Evolutionary conservation across 2,888 invertebrate species (phyloP).

Genomic region (Clistopyga incitator): DNA sequence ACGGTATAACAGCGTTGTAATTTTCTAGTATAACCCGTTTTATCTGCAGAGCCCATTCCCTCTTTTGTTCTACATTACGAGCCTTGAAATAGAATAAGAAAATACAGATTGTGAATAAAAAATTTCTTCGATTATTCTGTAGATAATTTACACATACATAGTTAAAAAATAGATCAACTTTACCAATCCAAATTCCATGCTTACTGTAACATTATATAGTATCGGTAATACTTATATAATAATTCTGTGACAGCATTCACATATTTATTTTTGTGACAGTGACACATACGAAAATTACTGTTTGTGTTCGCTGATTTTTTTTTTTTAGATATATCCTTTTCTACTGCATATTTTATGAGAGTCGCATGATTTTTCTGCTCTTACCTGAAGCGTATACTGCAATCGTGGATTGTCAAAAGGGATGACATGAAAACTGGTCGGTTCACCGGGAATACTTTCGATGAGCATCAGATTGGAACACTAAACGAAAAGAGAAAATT

Average conservation of each 20-base stretch:
- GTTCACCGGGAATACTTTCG: conserved; percentile 97
- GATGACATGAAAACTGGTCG: conserved; percentile 97
- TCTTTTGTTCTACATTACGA: conserved; percentile 92
- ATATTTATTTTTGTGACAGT: background rate
- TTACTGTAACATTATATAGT: conserved; percentile 65
- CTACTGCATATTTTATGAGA: no score
- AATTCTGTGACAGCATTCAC: background rate
- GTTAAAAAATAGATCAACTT: conserved; percentile 7
- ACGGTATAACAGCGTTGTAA: conserved; percentile 96
- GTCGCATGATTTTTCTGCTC: conserved; percentile 4
- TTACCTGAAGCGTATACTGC: conserved; percentile 94
- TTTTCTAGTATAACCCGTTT: conserved; percentile 97
- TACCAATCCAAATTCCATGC: conserved; percentile 63
- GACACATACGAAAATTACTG: no score
- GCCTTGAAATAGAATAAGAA: conserved; percentile 85
- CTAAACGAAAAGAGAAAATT: conserved; percentile 85
- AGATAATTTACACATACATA: background rate
- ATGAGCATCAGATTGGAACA: conserved; percentile 99
- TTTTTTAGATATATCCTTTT: no score
- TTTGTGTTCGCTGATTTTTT: no score
- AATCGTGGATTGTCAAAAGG: conserved; percentile 97
- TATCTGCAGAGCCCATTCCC: conserved; percentile 92
- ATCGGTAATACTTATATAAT: conserved; percentile 21
- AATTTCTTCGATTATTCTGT: background rate
- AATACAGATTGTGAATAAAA: conserved; percentile 18